Evolutionary conservation across 2,797 vertebrate genomes (phyloP).

Genomic region (Staurois parvus): DNA sequence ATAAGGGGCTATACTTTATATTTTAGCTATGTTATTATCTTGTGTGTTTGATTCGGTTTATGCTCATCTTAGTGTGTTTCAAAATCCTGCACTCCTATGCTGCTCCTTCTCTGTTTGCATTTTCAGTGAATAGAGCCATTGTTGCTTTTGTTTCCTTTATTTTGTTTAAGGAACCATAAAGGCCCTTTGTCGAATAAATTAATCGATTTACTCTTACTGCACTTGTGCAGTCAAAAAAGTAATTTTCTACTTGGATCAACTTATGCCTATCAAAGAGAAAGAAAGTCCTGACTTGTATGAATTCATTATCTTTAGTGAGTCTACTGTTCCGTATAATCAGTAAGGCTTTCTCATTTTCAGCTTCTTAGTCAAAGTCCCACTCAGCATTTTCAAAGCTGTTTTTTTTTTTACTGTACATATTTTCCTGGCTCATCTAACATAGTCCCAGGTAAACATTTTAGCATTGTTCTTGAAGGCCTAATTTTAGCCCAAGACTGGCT

Average conservation of each 20-base stretch:
- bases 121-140: conserved; percentile 13
- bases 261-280: conserved; percentile 43
- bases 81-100: not conserved
- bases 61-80: not conserved
- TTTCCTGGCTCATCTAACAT: conserved; percentile 1
- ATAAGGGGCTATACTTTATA: too few species aligned
- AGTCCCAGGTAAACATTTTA: not conserved
- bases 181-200: conserved; percentile 35
- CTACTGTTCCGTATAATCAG: conserved; percentile 56
- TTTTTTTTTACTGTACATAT: conserved; percentile 54
- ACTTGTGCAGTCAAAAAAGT: conserved; percentile 46
- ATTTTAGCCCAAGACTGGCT: too few species aligned
- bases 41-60: not conserved
- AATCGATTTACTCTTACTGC: conserved; percentile 47
- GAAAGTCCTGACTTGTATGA: conserved; percentile 50
- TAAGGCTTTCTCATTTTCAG: conserved; percentile 58
- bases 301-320: conserved; percentile 58
- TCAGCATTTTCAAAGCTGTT: conserved; percentile 52
- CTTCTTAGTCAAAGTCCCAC: conserved; percentile 55
- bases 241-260: conserved; percentile 59
- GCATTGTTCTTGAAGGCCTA: too few species aligned
- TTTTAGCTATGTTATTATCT: too few species aligned
- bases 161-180: conserved; percentile 31
- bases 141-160: conserved; percentile 18
- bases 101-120: too few species aligned